phyloP scores from a whole-genome alignment of 1,140 invertebrate species.

The Steinernema khuongi region DNA sequence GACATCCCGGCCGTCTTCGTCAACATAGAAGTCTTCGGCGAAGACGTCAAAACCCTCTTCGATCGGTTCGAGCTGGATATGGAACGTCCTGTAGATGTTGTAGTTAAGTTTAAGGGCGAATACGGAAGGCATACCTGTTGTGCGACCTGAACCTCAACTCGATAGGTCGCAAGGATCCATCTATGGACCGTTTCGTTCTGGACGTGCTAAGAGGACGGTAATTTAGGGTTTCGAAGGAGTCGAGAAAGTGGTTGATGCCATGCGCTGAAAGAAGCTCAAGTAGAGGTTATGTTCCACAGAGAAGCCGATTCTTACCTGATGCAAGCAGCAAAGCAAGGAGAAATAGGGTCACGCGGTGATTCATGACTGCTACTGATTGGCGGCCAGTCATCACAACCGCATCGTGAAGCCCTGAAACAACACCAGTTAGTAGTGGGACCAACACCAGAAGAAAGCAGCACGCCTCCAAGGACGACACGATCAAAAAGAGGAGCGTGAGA shows the following conservation, averaged over 20 bases:
- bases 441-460: neutral
- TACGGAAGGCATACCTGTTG: conserved; percentile 53
- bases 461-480: neutral
- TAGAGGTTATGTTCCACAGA: neutral
- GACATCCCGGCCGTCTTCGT: neutral
- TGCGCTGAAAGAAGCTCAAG: conserved; percentile 28
- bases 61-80: conserved; percentile 48
- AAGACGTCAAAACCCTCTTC: conserved; percentile 39
- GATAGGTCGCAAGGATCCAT: neutral
- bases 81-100: conserved; percentile 54
- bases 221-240: conserved; percentile 78
- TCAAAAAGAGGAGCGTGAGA: neutral
- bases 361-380: neutral
- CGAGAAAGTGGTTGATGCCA: conserved; percentile 82
- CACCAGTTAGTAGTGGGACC: neutral
- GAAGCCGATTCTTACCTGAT: neutral
- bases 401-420: conserved; percentile 9
- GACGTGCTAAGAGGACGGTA: conserved; percentile 69
- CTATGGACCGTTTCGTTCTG: conserved; percentile 66
- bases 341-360: neutral
- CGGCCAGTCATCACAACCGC: neutral
- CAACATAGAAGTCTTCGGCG: conserved; percentile 48
- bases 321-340: neutral
- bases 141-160: neutral
- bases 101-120: too few species aligned